Percentiles rank a stretch among this genome's conserved stretches.
Evolutionary conservation across 2,113 vertebrate genomes (phyloP).

Genomic region (Perca schrenkii): DNA sequence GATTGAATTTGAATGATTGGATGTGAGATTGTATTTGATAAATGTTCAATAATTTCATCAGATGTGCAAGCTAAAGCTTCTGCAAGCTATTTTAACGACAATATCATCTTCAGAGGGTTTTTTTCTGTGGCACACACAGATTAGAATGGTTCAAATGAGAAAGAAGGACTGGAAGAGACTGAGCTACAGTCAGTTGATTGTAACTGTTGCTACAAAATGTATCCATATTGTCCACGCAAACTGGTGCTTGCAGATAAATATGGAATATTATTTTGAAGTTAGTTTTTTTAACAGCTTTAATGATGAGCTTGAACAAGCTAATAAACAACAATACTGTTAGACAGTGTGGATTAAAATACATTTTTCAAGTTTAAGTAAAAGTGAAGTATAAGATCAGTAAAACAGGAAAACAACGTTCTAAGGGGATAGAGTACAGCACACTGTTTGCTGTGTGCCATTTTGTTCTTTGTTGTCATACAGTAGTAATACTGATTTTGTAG

Average conservation of each 20-base stretch:
- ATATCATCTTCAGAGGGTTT: neutral
- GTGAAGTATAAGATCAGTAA: neutral
- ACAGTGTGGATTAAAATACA: neutral
- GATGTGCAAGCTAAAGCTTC: constrained; percentile 16
- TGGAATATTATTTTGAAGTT: neutral
- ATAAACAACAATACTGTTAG: neutral
- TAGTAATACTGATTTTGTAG: neutral
- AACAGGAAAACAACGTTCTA: neutral
- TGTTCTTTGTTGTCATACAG: neutral
- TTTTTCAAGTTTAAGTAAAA: neutral
- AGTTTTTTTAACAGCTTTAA: neutral
- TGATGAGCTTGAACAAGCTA: neutral
- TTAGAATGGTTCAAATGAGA: neutral
- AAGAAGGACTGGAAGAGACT: neutral
- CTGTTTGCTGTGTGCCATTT: neutral
- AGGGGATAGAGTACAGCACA: neutral
- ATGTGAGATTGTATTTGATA: constrained; percentile 43
- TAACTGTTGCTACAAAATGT: neutral
- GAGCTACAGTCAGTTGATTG: neutral
- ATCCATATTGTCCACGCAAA: neutral
- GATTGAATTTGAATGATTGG: constrained; percentile 30
- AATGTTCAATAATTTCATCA: constrained; percentile 28
- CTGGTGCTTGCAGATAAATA: neutral
- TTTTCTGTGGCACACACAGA: neutral
- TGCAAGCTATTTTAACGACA: neutral